Evolutionary conservation across 1,140 invertebrate genomes (phyloP), one percentile per base, ranked within the genome.

Genomic region (Teleopsis dalmanni): DNA sequence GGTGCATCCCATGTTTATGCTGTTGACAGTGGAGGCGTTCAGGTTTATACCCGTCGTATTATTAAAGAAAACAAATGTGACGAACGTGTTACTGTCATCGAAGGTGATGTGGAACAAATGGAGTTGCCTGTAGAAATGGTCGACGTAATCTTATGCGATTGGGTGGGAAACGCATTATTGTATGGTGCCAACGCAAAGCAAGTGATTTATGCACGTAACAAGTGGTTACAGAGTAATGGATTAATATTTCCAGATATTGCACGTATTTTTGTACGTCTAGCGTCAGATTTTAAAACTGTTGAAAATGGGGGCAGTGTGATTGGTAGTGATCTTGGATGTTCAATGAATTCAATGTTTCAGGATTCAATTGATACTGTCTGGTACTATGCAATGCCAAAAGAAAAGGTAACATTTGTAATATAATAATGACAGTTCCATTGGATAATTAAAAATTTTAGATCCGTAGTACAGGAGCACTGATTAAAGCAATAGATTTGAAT

Each of bases 111-210:
- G 2, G 83, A 87, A 58, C 82, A 88, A 60, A 76, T 90, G 4
- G 73, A 74, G 36, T 59, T 89, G 19, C 85, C 85, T 0, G 75
- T 79, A 45, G n/a, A n/a, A n/a, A 78, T 87, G 48, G 94, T 98
- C 8, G 97, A 99, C 65, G 97, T 99, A 35, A 99, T 99, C 56
- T 94, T 99, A 54, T 96, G 92, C 9, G 95, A 99, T 74, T 99
- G 97, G 97, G 99, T 99, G 97, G 97, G 97, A 3, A 78, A 78
- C 54, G 91, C 87, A 57, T 73, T 93, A 10, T 88, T 93, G 58
- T 93, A 89, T 57, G 88, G 93, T 67, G 88, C 87, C 34, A 91
- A 91, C 85, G 68, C 93, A 56, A 81, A 90, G 60, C 88, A 87
- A 23, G 85, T 93, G 1, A 72, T 93, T 2, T 85, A 79, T 62